Evolutionary conservation across 2,797 vertebrate genomes (phyloP).

Genomic region (Urophycis tenuis): DNA sequence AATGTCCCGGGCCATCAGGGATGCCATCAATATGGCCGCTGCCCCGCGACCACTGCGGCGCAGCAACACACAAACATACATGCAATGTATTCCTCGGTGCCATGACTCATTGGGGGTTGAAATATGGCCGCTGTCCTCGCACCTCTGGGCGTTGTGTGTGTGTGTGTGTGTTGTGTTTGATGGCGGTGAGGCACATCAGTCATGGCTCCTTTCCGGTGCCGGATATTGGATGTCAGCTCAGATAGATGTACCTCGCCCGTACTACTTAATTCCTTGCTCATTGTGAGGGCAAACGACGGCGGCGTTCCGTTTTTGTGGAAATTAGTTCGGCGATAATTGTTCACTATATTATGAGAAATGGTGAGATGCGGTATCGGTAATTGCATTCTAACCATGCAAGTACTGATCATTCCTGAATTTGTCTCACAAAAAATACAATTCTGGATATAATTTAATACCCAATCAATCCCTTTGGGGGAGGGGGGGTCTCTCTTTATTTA

Average conservation of each 20-base stretch:
- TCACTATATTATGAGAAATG: neutral
- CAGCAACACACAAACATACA: constrained; percentile 3
- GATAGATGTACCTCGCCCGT: neutral
- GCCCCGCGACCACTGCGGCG: neutral
- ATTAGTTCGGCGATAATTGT: neutral
- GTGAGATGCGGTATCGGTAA: neutral
- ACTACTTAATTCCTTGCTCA: constrained; percentile 8
- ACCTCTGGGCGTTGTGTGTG: neutral
- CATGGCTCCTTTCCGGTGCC: neutral
- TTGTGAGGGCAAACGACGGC: neutral
- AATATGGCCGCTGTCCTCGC: neutral
- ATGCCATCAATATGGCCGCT: neutral
- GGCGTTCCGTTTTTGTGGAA: neutral
- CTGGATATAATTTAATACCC: neutral
- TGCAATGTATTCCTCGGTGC: neutral
- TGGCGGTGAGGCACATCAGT: neutral
- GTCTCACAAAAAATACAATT: neutral
- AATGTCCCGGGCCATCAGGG: neutral
- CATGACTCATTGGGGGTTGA: constrained; percentile 2
- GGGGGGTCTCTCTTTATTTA: neutral
- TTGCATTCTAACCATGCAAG: neutral
- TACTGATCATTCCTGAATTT: neutral
- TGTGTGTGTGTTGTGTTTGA: too few relatives aligned
- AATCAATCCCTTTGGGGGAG: neutral
- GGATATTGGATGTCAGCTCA: constrained; percentile 7